Percentiles rank a stretch among this genome's conserved stretches.
Evolutionary conservation across 2,797 vertebrate genomes (phyloP).

Genomic region (Epinephelus awoara): DNA sequence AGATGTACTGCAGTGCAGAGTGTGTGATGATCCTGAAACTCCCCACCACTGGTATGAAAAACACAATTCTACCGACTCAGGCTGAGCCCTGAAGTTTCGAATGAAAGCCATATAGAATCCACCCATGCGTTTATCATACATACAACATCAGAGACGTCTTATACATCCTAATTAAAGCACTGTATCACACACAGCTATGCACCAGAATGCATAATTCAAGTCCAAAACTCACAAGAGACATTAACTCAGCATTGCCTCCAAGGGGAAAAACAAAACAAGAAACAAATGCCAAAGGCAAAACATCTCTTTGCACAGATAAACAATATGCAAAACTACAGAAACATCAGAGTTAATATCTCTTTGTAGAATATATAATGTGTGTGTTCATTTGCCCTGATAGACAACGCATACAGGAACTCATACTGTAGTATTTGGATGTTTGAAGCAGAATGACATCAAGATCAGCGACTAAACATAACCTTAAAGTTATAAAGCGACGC

Average conservation of each 20-base stretch:
- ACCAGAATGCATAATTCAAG: conserved; percentile 44
- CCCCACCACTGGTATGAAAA: conserved; percentile 21
- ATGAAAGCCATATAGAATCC: conserved; percentile 29
- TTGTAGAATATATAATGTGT: conserved; percentile 36
- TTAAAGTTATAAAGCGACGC: background rate
- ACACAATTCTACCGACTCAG: conserved; percentile 6
- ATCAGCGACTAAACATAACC: background rate
- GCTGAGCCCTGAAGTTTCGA: conserved; percentile 12
- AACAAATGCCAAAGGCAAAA: conserved; percentile 50
- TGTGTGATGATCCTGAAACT: conserved; percentile 49
- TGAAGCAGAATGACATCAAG: background rate
- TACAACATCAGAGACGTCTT: conserved; percentile 17
- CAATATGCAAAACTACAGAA: conserved; percentile 25
- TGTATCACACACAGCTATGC: conserved; percentile 24
- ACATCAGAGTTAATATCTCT: conserved; percentile 21
- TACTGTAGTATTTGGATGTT: background rate
- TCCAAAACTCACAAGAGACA: conserved; percentile 54
- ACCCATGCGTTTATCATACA: conserved; percentile 23
- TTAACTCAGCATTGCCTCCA: conserved; percentile 43
- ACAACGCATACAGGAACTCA: background rate
- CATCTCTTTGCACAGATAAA: conserved; percentile 41
- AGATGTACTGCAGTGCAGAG: conserved; percentile 51
- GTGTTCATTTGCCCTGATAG: conserved; percentile 2
- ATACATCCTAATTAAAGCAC: conserved; percentile 15
- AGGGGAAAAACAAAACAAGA: conserved; percentile 35